Base-by-base conservation (phyloP, 2,113 vertebrate species). In the Mellivora capensis region DNA sequence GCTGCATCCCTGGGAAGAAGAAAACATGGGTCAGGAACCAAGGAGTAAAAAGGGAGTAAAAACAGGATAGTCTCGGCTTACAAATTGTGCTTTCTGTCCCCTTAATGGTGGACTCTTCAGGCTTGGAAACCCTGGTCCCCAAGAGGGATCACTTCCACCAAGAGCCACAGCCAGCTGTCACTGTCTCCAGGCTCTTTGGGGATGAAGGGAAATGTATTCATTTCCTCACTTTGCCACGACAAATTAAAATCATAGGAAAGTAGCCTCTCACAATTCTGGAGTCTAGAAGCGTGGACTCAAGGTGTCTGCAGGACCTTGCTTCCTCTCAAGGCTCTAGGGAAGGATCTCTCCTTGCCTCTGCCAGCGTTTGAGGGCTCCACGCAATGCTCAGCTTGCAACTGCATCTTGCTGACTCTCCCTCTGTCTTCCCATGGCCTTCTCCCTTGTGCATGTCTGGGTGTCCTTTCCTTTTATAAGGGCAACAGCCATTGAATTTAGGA, bases 331-430 rank as follows among this genome's bases (percentile, higher is more conserved):
- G 1, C 4, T 27, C 21, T 5, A 8, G 5, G 34, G 42, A 83
- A 62, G n/a, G 54, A 11, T 57, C 18, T 31, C 4, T 13, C 37
- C 61, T 82, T 7, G 29, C 15, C 15, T 37, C 27, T 42, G 34
- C 3, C 72, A n/a, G 23, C 42, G 62, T 84, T 47, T 2, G 1
- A 23, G 6, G 61, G 1, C 12, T 39, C 47, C 6, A 0, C 0
- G 27, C 14, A 23, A 23, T 77, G 71, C n/a, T 69, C 29, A 44
- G 2, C 8, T 64, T 13, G 15, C 1, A 39, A 27, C 11, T 47
- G 20, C 5, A 13, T 27, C 23, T 1, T 27, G 62, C 2, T 2
- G 25, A 2, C 13, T 10, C 21, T 44, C 27, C 54, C 49, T 86
- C 25, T 6, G 6, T 57, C 6, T 44, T 29, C 72, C 27, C 13